Percentiles rank a stretch among this genome's conserved stretches.
Conservation (phyloP, 2,797 vertebrate species). For the Megalops cyprinoides region DNA sequence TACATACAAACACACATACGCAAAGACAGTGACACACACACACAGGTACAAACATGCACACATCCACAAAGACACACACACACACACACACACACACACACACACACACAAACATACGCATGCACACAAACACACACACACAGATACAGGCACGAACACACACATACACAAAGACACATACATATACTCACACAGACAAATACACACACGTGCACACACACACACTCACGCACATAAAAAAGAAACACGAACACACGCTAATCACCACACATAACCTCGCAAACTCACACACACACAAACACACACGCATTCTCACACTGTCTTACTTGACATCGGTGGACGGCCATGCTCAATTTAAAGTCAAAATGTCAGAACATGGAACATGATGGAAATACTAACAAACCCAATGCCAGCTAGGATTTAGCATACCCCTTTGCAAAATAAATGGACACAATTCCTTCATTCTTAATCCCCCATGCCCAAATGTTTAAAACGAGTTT, state of each 20-base stretch:
- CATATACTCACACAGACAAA: not conserved
- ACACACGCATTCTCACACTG: not conserved
- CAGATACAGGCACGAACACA: too few relatives aligned
- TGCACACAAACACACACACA: not conserved
- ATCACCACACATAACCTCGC: not conserved
- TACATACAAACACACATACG: too few relatives aligned
- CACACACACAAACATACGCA: not conserved
- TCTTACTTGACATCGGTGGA: constrained; percentile 18
- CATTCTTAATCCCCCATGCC: not conserved
- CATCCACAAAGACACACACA: not conserved
- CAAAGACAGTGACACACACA: not conserved
- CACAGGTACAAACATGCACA: not conserved
- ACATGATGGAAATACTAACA: constrained; percentile 5
- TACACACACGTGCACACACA: not conserved
- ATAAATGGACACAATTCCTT: not conserved
- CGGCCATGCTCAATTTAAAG: constrained; percentile 19
- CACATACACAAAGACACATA: too few relatives aligned
- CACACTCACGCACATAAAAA: too few relatives aligned
- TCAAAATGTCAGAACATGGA: constrained; percentile 25
- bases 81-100: too few relatives aligned
- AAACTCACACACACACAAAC: not conserved
- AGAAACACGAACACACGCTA: too few relatives aligned
- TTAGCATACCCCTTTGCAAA: constrained; percentile 1
- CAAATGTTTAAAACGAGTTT: too few relatives aligned
- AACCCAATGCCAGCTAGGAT: not conserved